Conservation (phyloP, 2,113 vertebrate species). For the Ariopsis seemanni region DNA sequence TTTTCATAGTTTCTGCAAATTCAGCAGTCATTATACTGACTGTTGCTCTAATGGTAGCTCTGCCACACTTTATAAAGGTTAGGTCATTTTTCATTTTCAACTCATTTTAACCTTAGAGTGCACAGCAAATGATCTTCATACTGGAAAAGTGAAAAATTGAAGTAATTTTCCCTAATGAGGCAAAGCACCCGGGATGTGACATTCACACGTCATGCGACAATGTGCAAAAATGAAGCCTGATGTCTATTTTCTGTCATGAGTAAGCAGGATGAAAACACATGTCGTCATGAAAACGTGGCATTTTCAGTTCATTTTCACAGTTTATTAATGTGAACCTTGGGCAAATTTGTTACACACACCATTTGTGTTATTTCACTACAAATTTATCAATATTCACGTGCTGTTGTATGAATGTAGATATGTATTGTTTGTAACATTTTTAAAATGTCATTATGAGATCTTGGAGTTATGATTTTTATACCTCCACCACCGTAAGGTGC, state of each 20-base stretch:
- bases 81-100: slow-evolving; percentile 13
- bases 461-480: not conserved
- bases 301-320: slow-evolving; percentile 16
- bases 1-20: slow-evolving; percentile 27
- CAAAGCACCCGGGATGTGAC: slow-evolving; percentile 15
- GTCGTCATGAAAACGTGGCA: not conserved
- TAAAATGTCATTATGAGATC: not conserved
- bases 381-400: slow-evolving; percentile 1
- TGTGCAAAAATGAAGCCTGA: slow-evolving; percentile 13
- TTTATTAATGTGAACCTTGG: slow-evolving; percentile 14
- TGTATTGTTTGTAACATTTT: not conserved
- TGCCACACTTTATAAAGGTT: not conserved
- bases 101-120: not conserved
- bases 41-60: not conserved
- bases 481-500: no score
- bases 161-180: slow-evolving; percentile 19
- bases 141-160: slow-evolving; percentile 6
- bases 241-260: slow-evolving; percentile 18
- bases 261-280: not conserved
- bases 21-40: slow-evolving; percentile 1
- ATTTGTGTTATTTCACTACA: not conserved
- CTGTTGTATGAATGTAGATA: not conserved
- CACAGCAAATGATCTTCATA: not conserved
- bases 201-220: not conserved
- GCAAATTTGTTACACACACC: not conserved